phyloP scores from a whole-genome alignment of 2,797 vertebrate species.

The Dromococcyx pavoninus region DNA sequence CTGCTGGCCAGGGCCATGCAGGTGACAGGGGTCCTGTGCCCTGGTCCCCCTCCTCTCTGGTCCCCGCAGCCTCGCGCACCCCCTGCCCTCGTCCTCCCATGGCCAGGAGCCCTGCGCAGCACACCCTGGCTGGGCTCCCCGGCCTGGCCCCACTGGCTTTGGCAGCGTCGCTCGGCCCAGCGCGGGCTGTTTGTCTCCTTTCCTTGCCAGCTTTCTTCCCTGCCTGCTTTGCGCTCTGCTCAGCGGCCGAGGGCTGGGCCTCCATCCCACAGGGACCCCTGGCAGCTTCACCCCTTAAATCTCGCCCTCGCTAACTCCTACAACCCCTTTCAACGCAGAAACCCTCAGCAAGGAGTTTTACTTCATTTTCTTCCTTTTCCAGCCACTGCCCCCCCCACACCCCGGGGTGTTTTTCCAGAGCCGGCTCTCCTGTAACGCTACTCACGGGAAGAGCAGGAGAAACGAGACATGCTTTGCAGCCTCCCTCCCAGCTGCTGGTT shows the following conservation, averaged over 20 bases:
- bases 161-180: conserved; percentile 30
- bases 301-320: background rate
- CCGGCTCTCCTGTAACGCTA: background rate
- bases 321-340: background rate
- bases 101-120: background rate
- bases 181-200: conserved; percentile 51
- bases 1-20: background rate
- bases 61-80: rapidly evolving
- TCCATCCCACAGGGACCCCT: background rate
- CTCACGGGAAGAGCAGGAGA: conserved; percentile 19
- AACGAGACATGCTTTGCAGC: conserved; percentile 3
- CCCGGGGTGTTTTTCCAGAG: background rate
- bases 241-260: background rate
- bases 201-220: conserved; percentile 52
- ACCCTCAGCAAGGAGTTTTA: background rate
- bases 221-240: background rate
- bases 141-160: conserved; percentile 7
- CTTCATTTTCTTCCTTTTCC: background rate
- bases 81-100: background rate
- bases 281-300: background rate
- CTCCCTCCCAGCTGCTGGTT: background rate
- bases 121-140: background rate
- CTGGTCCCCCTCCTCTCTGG: too few species aligned
- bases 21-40: background rate
- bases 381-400: background rate